Conservation (phyloP, 2,888 invertebrate species). For the Parelbella ahira region DNA sequence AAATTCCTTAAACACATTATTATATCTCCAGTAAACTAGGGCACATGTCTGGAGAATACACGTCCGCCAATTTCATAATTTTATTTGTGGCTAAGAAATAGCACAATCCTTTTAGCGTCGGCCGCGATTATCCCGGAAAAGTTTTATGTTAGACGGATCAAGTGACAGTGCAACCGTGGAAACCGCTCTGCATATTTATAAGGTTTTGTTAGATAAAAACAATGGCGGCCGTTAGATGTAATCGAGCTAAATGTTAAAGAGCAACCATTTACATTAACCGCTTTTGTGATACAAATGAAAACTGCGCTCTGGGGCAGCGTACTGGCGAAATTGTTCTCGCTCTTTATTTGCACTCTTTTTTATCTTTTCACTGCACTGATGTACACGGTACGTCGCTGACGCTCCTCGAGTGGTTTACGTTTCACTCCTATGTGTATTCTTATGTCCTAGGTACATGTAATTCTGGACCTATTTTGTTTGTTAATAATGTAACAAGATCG, state of each 20-base stretch:
- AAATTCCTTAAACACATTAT: no score
- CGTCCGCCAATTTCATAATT: no score
- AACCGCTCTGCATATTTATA: conserved; percentile 30
- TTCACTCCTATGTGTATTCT: no score
- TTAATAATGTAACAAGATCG: no score
- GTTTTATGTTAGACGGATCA: conserved; percentile 3
- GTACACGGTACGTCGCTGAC: no score
- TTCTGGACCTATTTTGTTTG: no score
- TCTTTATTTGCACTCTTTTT: conserved; percentile 42
- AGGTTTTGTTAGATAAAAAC: conserved; percentile 29
- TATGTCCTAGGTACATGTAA: no score
- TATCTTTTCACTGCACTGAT: conserved; percentile 3
- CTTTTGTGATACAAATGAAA: conserved; percentile 67
- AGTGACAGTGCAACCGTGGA: conserved; percentile 15
- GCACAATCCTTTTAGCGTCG: conserved; percentile 2
- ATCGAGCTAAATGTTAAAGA: conserved; percentile 66
- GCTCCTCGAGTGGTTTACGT: no score
- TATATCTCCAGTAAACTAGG: no score
- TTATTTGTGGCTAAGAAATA: neutral
- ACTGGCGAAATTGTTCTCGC: conserved; percentile 48
- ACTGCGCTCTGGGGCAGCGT: conserved; percentile 54
- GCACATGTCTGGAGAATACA: no score
- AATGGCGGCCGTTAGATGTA: conserved; percentile 47
- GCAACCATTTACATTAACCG: conserved; percentile 62
- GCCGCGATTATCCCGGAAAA: conserved; percentile 7